Evolutionary conservation across 1,140 invertebrate genomes (phyloP).

Genomic region (Augochlora pura): DNA sequence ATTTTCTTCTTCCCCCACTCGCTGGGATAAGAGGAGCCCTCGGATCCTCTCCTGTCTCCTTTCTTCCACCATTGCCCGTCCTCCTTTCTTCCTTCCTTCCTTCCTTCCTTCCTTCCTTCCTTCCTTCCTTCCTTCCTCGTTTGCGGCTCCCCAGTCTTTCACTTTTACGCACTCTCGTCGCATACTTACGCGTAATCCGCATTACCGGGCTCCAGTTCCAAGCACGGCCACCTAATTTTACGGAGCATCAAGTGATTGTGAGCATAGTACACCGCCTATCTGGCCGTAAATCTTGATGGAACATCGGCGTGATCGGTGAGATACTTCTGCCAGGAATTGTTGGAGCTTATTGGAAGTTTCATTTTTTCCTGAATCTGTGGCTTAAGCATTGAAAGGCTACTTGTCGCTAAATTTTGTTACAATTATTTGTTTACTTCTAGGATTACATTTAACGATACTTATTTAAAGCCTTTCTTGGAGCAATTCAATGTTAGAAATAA

Average conservation of each 20-base stretch:
- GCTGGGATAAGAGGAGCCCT: too few species aligned
- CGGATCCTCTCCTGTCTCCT: background rate
- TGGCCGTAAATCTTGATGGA: background rate
- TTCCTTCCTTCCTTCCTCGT: background rate
- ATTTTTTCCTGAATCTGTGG: too few species aligned
- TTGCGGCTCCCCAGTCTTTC: background rate
- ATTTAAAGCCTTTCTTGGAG: too few species aligned
- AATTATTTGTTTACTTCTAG: too few species aligned
- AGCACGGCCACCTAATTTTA: constrained; percentile 45
- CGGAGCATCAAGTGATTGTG: constrained; percentile 50
- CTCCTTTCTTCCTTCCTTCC: background rate
- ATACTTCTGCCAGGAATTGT: too few species aligned
- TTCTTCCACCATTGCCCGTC: constrained; percentile 16
- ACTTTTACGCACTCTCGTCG: constrained; percentile 11
- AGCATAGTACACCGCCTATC: constrained; percentile 52
- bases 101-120: background rate
- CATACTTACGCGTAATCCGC: constrained; percentile 46
- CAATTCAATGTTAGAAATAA: too few species aligned
- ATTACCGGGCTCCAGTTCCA: constrained; percentile 49
- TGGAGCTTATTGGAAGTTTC: too few species aligned
- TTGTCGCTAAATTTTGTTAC: too few species aligned
- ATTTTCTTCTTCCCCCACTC: constrained; percentile 1
- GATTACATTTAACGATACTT: too few species aligned
- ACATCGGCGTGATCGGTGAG: too few species aligned
- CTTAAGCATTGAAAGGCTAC: too few species aligned